Evolutionary conservation across 35 echinoderm and acorn worm genomes (phyloP), one percentile per base, ranked within the genome.

Genomic region (Strongylocentrotus purpuratus): DNA sequence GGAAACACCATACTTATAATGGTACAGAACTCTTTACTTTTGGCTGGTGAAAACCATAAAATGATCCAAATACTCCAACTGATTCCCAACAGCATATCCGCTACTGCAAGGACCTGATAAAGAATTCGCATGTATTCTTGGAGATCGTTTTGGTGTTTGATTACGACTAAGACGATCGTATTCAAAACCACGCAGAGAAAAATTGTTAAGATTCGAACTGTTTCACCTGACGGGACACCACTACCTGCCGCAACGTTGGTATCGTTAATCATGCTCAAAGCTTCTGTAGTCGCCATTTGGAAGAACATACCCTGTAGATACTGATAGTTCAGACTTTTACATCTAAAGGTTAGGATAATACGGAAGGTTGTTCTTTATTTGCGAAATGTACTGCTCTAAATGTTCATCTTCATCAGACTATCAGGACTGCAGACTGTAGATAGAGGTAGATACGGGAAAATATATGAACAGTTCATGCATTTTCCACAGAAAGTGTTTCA

Each of bases 101-200:
- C 20, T 15, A 33, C 17, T 22, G 87, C 45, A 25, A 89, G 87
- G 2, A 45, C n/a, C 45, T 89, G 87, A 20, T 89, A 41, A 46
- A 89, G 32, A 17, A 33, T 89, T 46, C 87, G 32, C 87, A 89
- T 89, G 4, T 45, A 33, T 45, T 89, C 87, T 9, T 45, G 87
- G 45, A 89, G 87, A 8, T 89, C 87, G 4, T 18, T 89, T 28
- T 89, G 87, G 25, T 89, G 87, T 45, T 89, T 33, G 87, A 89
- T 89, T 28, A 33, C 87, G 25, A 78, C 65, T 28, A 78, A n/a
- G 18, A 78, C 65, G 0, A 25, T 78, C 6, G 65, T 7, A 78
- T 78, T 78, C 5, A 78, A 78, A 78, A 78, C 8, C 22, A 78
- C 5, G 7, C 22, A 78, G 65, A 78, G 65, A 78, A 78, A 78